A percentile compares a stretch with the other conserved stretches of the same genome.
These are phyloP conservation scores for Aplodontia rufa DNA, from an alignment of 2,113 vertebrate species.

Conservation along the genomic window DNA sequence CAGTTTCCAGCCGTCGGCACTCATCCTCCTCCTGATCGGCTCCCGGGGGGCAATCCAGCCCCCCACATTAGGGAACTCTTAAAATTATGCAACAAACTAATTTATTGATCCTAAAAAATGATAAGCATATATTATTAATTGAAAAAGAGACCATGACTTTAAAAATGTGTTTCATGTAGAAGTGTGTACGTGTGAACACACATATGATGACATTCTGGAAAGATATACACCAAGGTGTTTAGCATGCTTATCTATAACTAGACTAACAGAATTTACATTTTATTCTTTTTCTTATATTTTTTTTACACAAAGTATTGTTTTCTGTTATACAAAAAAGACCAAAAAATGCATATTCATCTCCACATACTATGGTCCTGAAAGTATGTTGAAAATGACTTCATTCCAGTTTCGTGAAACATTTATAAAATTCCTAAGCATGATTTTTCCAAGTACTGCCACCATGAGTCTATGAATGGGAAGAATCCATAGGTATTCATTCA, in stretches of 20 bases:
- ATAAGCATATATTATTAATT: neutral
- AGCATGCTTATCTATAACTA: neutral
- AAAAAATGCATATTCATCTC: neutral
- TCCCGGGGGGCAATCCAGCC: too few relatives aligned
- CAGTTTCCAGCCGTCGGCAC: too few relatives aligned
- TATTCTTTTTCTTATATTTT: conserved; percentile 19
- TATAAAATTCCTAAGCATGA: neutral
- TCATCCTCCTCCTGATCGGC: too few relatives aligned
- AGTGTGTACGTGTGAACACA: neutral
- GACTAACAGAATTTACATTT: neutral
- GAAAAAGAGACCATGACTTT: neutral
- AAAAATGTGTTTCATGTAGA: neutral
- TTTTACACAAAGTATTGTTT: neutral
- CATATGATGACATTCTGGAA: neutral
- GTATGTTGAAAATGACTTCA: neutral
- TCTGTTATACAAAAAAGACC: neutral
- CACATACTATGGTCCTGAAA: neutral
- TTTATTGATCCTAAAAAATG: neutral
- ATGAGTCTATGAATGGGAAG: neutral
- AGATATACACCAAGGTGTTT: neutral
- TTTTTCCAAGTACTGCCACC: neutral
- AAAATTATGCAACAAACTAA: neutral
- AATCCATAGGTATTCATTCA: neutral
- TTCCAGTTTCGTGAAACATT: neutral
- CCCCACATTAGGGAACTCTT: neutral